Percentiles rank a stretch among this genome's conserved stretches.
phyloP scores from a whole-genome alignment of 2,113 vertebrate species.

The Podiceps cristatus region DNA sequence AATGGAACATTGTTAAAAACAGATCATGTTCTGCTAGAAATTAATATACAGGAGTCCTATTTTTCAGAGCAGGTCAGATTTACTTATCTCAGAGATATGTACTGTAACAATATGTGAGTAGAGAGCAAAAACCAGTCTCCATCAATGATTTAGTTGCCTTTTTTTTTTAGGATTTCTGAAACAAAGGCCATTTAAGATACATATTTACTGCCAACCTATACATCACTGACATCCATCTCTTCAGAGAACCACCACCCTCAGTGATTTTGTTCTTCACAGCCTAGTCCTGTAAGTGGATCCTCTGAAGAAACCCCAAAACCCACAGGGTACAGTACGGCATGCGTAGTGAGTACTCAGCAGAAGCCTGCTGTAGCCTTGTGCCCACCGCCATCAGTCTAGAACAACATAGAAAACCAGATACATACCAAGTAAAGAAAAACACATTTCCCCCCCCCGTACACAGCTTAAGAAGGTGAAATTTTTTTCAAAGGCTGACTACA shows the following conservation, averaged over 20 bases:
- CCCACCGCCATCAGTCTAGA: background rate
- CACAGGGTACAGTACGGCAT: background rate
- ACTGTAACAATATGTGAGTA: background rate
- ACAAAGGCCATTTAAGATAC: background rate
- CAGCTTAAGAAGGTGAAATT: background rate
- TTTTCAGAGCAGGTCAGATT: background rate
- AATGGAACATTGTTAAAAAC: background rate
- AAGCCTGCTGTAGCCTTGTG: background rate
- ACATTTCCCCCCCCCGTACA: background rate
- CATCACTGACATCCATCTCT: background rate
- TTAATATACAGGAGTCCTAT: background rate
- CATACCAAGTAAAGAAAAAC: background rate
- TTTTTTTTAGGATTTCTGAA: background rate
- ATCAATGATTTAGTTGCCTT: background rate
- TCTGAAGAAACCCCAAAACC: background rate
- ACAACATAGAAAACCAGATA: background rate
- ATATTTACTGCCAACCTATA: background rate
- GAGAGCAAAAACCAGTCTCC: background rate
- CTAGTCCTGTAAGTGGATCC: background rate
- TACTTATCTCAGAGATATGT: background rate
- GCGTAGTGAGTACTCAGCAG: fast-evolving
- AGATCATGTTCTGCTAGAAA: background rate
- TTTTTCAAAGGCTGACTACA: background rate
- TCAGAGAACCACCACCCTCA: background rate
- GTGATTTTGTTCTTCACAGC: background rate